phyloP scores from a whole-genome alignment of 2,888 invertebrate genomes.

The Eulithis prunata region DNA sequence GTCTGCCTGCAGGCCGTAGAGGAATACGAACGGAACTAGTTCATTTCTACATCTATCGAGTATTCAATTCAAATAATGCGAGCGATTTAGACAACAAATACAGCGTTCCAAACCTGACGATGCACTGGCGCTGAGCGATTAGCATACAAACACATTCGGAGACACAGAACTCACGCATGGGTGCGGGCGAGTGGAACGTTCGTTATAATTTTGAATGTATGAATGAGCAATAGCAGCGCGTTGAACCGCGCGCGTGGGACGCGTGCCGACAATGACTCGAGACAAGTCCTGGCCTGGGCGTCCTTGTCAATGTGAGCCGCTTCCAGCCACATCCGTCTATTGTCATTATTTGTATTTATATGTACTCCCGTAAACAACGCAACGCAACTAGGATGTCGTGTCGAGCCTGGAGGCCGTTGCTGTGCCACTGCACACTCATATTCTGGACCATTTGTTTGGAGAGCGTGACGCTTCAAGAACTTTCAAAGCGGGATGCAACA shows the following conservation, averaged over 20 bases:
- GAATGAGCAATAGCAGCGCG: conserved; percentile 80
- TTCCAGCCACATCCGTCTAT: conserved; percentile 84
- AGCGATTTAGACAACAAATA: conserved; percentile 82
- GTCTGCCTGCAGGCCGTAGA: conserved; percentile 57
- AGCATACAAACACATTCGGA: conserved; percentile 81
- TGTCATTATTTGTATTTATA: conserved; percentile 78
- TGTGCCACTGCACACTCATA: conserved; percentile 42
- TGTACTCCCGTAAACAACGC: conserved; percentile 76
- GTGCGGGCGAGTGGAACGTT: conserved; percentile 78
- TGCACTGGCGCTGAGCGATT: conserved; percentile 79
- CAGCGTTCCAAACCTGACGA: conserved; percentile 76
- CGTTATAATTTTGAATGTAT: conserved; percentile 84
- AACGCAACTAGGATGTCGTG: conserved; percentile 70
- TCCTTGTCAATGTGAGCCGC: conserved; percentile 84
- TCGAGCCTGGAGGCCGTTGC: conserved; percentile 53
- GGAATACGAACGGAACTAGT: conserved; percentile 76
- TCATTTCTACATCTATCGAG: conserved; percentile 79
- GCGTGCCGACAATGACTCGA: conserved; percentile 78
- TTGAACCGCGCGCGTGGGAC: conserved; percentile 74
- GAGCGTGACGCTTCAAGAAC: conserved; percentile 31
- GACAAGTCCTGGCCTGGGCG: conserved; percentile 78
- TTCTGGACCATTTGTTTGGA: conserved; percentile 44
- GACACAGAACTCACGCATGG: conserved; percentile 72
- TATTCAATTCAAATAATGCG: conserved; percentile 84
- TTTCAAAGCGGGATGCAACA: conserved; percentile 32